These are phyloP conservation scores for Pogonognathellus flavescens DNA, from an alignment of 1,140 invertebrate species.

Conservation along the genomic window DNA sequence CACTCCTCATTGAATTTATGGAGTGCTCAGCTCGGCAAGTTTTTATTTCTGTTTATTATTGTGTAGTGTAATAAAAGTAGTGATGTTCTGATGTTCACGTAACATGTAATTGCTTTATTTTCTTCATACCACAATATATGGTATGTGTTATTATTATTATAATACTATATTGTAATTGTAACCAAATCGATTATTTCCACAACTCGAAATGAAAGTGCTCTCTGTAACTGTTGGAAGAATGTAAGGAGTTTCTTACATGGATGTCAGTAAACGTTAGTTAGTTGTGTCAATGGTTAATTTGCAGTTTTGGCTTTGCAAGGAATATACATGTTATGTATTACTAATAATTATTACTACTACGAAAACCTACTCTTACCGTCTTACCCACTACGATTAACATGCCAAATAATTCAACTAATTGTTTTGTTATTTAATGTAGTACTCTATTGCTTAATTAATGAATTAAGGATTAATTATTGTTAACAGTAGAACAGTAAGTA, in stretches of 20 bases:
- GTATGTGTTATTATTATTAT: slow-evolving; percentile 15
- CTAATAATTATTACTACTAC: slow-evolving; percentile 4
- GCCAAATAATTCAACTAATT: slow-evolving; percentile 49
- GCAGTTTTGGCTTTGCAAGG: slow-evolving; percentile 8
- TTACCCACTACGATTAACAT: slow-evolving; percentile 44
- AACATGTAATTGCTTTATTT: background rate
- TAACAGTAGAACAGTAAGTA: slow-evolving; percentile 44
- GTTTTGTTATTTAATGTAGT: slow-evolving; percentile 50
- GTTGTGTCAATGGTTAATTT: slow-evolving; percentile 31
- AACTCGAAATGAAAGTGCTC: background rate
- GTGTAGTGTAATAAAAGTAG: background rate
- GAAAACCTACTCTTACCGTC: slow-evolving; percentile 34
- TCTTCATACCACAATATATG: background rate
- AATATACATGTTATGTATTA: slow-evolving; percentile 11
- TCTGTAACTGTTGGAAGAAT: background rate
- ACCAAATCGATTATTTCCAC: no score
- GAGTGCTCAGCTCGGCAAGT: slow-evolving; percentile 21
- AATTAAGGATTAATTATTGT: slow-evolving; percentile 41
- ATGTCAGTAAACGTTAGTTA: slow-evolving; percentile 20
- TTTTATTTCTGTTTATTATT: background rate
- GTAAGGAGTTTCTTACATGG: background rate
- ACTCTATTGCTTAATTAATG: slow-evolving; percentile 25
- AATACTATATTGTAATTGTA: background rate
- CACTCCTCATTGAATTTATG: slow-evolving; percentile 23
- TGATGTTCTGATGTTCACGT: background rate